Percentiles rank a stretch among this genome's conserved stretches.
These are phyloP conservation scores for Abramis brama DNA, from an alignment of 2,113 vertebrate genomes.

Conservation along the genomic window DNA sequence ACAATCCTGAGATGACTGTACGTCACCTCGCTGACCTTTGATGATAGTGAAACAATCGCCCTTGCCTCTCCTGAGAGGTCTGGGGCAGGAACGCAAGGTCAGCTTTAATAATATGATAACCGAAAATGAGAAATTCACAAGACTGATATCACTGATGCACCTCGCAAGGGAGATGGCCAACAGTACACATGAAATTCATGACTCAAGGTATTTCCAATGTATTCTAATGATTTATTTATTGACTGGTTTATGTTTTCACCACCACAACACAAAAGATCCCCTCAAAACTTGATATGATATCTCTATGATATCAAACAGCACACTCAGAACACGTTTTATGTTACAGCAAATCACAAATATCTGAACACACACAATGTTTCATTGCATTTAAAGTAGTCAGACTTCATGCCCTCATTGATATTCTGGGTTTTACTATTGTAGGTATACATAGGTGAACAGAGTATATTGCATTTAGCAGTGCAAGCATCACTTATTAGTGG, in stretches of 20 bases:
- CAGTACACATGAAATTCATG: not conserved
- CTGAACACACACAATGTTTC: not conserved
- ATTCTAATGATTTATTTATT: not conserved
- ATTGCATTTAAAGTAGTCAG: not conserved
- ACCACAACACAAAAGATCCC: not conserved
- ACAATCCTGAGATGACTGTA: not conserved
- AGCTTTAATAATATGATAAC: conserved; percentile 39
- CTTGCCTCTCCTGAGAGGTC: conserved; percentile 9
- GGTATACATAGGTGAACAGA: too few relatives aligned
- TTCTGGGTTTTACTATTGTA: too few relatives aligned
- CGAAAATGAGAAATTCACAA: conserved; percentile 25
- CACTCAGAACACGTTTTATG: not conserved
- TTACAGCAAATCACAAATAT: not conserved
- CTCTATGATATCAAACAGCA: not conserved
- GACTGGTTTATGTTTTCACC: not conserved
- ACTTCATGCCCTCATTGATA: too few relatives aligned
- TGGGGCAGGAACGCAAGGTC: not conserved
- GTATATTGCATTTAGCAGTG: too few relatives aligned
- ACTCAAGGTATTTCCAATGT: not conserved
- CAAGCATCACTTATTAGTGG: too few relatives aligned
- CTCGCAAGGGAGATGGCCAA: not conserved
- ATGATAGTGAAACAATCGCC: conserved; percentile 19
- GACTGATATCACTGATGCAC: not conserved
- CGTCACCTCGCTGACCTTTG: not conserved
- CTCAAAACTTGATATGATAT: not conserved